These are phyloP conservation scores for Sinhomidia bicolor DNA, from an alignment of 2,888 invertebrate species.

Conservation along the genomic window DNA sequence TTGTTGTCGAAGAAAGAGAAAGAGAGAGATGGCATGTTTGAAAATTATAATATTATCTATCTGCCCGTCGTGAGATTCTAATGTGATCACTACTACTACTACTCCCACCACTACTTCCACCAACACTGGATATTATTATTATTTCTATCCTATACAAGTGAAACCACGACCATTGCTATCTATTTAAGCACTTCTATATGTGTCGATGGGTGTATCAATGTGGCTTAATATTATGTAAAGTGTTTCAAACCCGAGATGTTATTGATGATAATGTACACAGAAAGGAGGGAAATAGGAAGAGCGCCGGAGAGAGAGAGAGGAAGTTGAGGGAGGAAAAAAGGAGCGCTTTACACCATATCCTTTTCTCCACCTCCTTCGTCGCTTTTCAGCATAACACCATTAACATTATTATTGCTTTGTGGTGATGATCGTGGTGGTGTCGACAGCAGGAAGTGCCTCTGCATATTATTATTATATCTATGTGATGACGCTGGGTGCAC, in stretches of 20 bases:
- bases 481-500: conserved; percentile 32
- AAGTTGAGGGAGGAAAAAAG: background rate
- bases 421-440: conserved; percentile 3
- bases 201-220: background rate
- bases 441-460: background rate
- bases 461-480: conserved; percentile 40
- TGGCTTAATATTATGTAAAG: conserved; percentile 8
- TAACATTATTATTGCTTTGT: conserved; percentile 41
- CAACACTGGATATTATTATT: background rate
- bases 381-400: background rate
- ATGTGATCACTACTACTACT: too few relatives aligned
- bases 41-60: conserved; percentile 40
- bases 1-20: too few relatives aligned
- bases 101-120: too few relatives aligned
- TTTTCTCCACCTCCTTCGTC: background rate
- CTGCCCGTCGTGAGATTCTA: background rate
- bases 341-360: background rate
- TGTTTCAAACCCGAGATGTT: conserved; percentile 12
- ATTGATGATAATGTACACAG: conserved; percentile 23
- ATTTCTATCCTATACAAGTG: too few relatives aligned
- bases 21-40: conserved; percentile 28
- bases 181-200: background rate
- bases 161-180: background rate
- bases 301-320: background rate
- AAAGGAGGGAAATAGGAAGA: background rate